phyloP scores from a whole-genome alignment of 2,113 vertebrate species.

The Colius striatus region DNA sequence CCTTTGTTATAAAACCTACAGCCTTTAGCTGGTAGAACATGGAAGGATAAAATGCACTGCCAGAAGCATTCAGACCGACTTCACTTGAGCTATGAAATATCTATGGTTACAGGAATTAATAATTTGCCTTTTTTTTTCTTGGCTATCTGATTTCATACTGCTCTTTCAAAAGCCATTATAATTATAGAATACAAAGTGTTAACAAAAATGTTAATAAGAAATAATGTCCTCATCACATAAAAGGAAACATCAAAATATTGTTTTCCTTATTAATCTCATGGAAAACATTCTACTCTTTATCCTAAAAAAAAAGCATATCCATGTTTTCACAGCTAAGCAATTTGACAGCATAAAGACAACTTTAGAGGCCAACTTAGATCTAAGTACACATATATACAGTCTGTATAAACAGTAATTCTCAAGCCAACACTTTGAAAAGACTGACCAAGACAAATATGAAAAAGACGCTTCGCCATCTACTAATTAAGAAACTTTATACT shows the following conservation, averaged over 20 bases:
- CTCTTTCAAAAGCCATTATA: background rate
- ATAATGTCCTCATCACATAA: background rate
- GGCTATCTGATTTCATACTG: background rate
- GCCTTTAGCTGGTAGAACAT: background rate
- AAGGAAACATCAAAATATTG: background rate
- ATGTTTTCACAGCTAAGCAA: background rate
- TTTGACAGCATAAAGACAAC: background rate
- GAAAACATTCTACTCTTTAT: background rate
- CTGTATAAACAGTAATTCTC: background rate
- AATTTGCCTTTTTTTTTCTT: background rate
- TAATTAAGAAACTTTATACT: background rate
- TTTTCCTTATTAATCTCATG: background rate
- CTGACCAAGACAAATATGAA: background rate
- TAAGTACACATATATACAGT: background rate
- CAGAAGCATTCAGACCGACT: background rate
- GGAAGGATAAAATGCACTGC: background rate
- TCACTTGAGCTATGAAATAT: background rate
- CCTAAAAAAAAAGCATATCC: background rate
- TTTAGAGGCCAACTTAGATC: background rate
- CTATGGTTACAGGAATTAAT: background rate
- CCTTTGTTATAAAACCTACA: constrained; percentile 5
- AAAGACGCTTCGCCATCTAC: background rate
- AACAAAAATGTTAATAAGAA: background rate
- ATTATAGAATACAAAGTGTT: background rate
- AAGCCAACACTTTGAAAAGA: background rate